Evolutionary conservation across 2,797 vertebrate genomes (phyloP), one percentile per base, ranked within the genome.

Genomic region (Scolopax bukidnonensis): DNA sequence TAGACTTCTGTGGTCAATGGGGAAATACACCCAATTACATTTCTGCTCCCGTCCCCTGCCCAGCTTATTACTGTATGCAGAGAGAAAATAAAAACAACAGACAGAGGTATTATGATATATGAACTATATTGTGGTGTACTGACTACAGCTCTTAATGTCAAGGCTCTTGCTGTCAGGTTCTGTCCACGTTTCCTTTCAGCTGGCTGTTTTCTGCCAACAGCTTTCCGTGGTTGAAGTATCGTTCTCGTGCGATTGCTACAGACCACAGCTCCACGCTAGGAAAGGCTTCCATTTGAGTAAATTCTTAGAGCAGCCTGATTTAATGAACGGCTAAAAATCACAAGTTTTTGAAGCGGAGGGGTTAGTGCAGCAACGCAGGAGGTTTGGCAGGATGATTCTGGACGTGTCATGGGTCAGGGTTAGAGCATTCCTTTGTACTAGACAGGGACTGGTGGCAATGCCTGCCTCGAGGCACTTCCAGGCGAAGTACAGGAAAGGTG

Each of bases 131-230:
- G n/a, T 59, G 45, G 17, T 78, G 38, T n/a, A 32, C 45, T 81
- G 82, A 78, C 67, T 76, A 9, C 50, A 76, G 82, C 91, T 84
- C 68, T 91, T 93, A 47, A 89, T 56, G 92, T 84, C 90, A 90
- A 12, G 73, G 56, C 64, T 82, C 12, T 82, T 84, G 74, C 77
- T 92, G 38, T 91, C 77, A 69, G 40, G 33, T 84, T 95, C 43
- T 84, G 84, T 84, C 88, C 70, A 5, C 3, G 0, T 88, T 88
- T 87, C 18, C 83, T 94, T 93, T 69, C 43, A 69, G 38, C 54
- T 47, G n/a, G 71, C 48, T 83, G 17, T 59, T 71, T 90, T 45
- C 16, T 48, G 21, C 40, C 56, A 80, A 33, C 85, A 88, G 56
- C 41, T 88, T 90, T 84, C 32, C 4, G 3, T 91, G 84, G 63